Evolutionary conservation across 2,113 vertebrate species (phyloP).

Genomic region (Tretioscincus oriximinensis): DNA sequence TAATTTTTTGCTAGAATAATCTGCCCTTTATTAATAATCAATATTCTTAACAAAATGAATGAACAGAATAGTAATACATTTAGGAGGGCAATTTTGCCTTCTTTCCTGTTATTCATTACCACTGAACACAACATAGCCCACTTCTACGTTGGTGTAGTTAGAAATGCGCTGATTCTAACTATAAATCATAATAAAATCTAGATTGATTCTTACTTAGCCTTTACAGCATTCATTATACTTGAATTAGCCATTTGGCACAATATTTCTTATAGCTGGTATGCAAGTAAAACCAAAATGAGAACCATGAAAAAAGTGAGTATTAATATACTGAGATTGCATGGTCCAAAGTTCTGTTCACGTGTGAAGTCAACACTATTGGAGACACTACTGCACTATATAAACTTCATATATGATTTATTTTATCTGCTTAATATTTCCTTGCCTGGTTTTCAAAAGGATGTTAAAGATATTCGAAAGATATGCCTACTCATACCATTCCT

Average conservation of each 20-base stretch:
- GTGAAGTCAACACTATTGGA: background rate
- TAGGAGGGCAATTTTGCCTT: background rate
- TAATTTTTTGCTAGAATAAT: too few species aligned
- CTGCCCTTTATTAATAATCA: background rate
- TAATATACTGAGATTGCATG: background rate
- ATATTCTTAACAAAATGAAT: background rate
- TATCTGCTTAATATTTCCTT: background rate
- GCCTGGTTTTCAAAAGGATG: background rate
- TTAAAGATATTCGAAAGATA: background rate
- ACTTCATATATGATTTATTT: background rate
- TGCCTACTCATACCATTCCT: background rate
- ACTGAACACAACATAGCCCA: too few species aligned
- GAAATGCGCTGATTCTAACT: background rate
- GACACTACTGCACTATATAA: background rate
- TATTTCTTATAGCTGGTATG: slow-evolving; percentile 2
- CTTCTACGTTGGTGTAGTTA: background rate
- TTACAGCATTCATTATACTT: background rate
- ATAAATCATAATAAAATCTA: background rate
- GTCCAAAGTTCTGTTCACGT: background rate
- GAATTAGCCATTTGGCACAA: background rate
- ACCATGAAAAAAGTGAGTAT: background rate
- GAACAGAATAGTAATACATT: background rate
- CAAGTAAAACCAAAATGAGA: background rate
- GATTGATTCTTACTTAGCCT: background rate
- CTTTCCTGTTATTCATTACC: too few species aligned